Percentiles rank a stretch among this genome's conserved stretches.
phyloP scores from a whole-genome alignment of 2,113 vertebrate genomes.

The Triplophysa siluroides region DNA sequence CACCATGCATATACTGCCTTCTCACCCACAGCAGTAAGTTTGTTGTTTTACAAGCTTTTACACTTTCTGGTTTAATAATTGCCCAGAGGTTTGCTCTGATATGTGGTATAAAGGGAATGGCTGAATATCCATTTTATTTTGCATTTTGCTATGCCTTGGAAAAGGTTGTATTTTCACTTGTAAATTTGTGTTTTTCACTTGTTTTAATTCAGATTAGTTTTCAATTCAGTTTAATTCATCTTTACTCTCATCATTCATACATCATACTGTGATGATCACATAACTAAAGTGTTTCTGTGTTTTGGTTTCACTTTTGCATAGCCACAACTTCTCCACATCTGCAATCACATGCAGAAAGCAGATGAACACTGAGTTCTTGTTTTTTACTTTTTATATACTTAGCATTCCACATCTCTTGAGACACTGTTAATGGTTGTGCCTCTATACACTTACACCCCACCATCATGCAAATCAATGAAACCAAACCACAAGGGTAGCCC shows the following conservation, averaged over 20 bases:
- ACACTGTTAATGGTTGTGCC: conserved; percentile 48
- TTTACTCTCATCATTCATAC: too few relatives aligned
- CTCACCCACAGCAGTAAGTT: not conserved
- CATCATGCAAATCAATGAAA: conserved; percentile 59
- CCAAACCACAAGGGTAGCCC: conserved; percentile 34
- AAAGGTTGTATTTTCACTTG: too few relatives aligned
- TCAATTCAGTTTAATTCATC: too few relatives aligned
- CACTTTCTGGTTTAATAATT: not conserved
- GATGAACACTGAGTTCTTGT: not conserved
- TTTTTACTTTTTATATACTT: conserved; percentile 49
- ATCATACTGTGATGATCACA: too few relatives aligned
- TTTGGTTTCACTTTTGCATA: too few relatives aligned
- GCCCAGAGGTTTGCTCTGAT: not conserved
- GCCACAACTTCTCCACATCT: too few relatives aligned
- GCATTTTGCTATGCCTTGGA: too few relatives aligned
- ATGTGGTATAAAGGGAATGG: not conserved
- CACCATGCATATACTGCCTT: not conserved
- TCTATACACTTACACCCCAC: conserved; percentile 30
- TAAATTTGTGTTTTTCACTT: too few relatives aligned
- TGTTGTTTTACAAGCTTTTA: not conserved
- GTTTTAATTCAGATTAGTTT: too few relatives aligned
- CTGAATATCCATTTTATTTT: not conserved
- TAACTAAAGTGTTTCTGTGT: too few relatives aligned
- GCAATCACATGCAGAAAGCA: not conserved
- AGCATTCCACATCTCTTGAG: conserved; percentile 22